phyloP scores from a whole-genome alignment of 2,113 vertebrate species.

The Nothobranchius kuhntae region DNA sequence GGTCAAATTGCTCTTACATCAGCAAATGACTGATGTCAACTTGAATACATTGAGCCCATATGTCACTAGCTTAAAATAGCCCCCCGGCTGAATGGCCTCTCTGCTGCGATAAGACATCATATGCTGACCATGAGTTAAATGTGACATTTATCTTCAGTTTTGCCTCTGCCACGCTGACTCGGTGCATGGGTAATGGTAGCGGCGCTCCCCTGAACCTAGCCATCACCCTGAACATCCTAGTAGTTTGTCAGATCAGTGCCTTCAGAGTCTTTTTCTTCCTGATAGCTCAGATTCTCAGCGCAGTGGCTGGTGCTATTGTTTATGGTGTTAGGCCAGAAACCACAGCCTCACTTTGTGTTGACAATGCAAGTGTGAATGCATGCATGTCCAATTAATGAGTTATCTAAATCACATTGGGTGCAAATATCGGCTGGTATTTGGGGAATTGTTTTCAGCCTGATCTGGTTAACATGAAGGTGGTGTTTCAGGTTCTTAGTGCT shows the following conservation, averaged over 20 bases:
- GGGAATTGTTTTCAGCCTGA: conserved; percentile 23
- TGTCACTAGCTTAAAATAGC: conserved; percentile 5
- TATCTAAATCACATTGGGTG: conserved; percentile 22
- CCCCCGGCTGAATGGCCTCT: conserved; percentile 66
- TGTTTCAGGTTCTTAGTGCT: not conserved
- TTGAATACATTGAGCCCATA: no score
- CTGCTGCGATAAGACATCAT: conserved; percentile 75
- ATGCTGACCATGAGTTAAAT: conserved; percentile 83
- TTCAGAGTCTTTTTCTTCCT: conserved; percentile 82
- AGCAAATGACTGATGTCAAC: no score
- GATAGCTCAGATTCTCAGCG: conserved; percentile 82
- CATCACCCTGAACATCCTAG: conserved; percentile 82
- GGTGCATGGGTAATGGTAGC: conserved; percentile 76
- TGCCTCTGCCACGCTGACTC: conserved; percentile 80
- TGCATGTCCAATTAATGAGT: conserved; percentile 12
- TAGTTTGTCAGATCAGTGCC: conserved; percentile 85
- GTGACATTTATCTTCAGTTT: conserved; percentile 86
- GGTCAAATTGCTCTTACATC: no score
- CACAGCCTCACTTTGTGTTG: conserved; percentile 68
- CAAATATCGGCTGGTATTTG: not conserved
- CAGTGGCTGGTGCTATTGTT: conserved; percentile 30
- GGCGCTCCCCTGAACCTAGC: conserved; percentile 86
- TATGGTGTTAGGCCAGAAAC: conserved; percentile 27
- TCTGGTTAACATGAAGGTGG: conserved; percentile 4
- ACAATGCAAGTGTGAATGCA: conserved; percentile 40